These are phyloP conservation scores for Hippoglossus stenolepis DNA, from an alignment of 2,113 vertebrate genomes.

Conservation along the genomic window DNA sequence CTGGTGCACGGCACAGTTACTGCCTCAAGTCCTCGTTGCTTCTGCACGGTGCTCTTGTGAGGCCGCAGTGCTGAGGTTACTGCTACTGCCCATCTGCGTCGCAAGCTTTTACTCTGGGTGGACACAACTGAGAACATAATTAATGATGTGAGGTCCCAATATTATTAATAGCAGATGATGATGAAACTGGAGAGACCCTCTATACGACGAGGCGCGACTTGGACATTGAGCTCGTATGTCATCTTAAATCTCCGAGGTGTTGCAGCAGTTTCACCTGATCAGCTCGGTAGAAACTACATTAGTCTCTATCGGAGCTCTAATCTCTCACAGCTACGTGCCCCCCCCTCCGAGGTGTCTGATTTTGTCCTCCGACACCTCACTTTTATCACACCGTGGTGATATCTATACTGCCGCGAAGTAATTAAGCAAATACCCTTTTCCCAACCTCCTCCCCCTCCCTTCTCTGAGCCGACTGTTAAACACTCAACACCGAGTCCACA, in stretches of 20 bases:
- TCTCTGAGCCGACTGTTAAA: constrained; percentile 40
- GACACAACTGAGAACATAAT: constrained; percentile 34
- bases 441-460: constrained; percentile 18
- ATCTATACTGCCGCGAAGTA: constrained; percentile 64
- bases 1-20: neutral
- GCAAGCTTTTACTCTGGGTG: no score
- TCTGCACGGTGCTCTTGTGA: neutral
- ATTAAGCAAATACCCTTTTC: constrained; percentile 63
- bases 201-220: constrained; percentile 42
- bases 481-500: constrained; percentile 45
- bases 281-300: constrained; percentile 51
- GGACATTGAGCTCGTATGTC: constrained; percentile 61
- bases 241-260: constrained; percentile 61
- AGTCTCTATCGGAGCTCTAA: constrained; percentile 53
- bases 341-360: constrained; percentile 38
- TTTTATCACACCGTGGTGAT: constrained; percentile 38
- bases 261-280: constrained; percentile 68
- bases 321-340: constrained; percentile 57
- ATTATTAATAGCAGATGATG: constrained; percentile 68
- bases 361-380: constrained; percentile 43
- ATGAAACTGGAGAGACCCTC: constrained; percentile 39
- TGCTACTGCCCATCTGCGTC: constrained; percentile 15
- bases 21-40: neutral
- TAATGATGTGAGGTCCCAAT: constrained; percentile 60
- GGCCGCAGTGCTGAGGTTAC: constrained; percentile 43